Evolutionary conservation across 1,140 invertebrate genomes (phyloP), one percentile per base, ranked within the genome.

Genomic region (Fragariocoptes setiger): DNA sequence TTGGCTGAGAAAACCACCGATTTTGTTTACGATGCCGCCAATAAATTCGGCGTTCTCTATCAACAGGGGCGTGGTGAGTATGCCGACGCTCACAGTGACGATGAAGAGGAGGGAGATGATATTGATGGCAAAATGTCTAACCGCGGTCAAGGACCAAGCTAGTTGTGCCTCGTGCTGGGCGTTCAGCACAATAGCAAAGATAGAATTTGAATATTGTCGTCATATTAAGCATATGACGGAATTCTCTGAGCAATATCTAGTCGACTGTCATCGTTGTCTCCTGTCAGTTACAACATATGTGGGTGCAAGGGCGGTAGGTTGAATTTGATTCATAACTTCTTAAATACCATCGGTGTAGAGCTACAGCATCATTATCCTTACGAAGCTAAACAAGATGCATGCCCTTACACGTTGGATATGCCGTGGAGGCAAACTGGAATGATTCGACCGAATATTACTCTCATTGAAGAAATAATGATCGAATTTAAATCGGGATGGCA

Each of bases 161-260:
- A 35, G 47, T 15, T 58, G 56, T 40, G 56, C 54, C 13, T 53
- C 50, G 14, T 58, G 56, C 43, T 58, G 50, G 48, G 51, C 56
- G 1, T 58, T 58, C 40, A 46, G 47, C 21, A 41, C 49, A 20
- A 21, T 43, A 4, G 41, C 36, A 12, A 31, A 36, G 16, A 5
- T 47, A 21, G 46, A 43, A 19, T 31, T 14, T 3, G 37, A 31
- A 14, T 40, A 47, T 21, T 12, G 37, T 14, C 38, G 8, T 8
- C 8, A 31, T 8, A 31, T 16, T 20, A 21, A 36, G 15, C 0
- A 13, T 3, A 1, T 44, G 14, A 35, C 43, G 20, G 8, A 8
- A 8, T 35, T 47, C 3, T 19, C 22, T 3, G 46, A 47, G 19
- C 46, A 47, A 39, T 8, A 46, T 17, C 21, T 47, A 14, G 19